Evolutionary conservation across 35 echinoderm and acorn worm genomes (phyloP).

Genomic region (Ptychodera flava): DNA sequence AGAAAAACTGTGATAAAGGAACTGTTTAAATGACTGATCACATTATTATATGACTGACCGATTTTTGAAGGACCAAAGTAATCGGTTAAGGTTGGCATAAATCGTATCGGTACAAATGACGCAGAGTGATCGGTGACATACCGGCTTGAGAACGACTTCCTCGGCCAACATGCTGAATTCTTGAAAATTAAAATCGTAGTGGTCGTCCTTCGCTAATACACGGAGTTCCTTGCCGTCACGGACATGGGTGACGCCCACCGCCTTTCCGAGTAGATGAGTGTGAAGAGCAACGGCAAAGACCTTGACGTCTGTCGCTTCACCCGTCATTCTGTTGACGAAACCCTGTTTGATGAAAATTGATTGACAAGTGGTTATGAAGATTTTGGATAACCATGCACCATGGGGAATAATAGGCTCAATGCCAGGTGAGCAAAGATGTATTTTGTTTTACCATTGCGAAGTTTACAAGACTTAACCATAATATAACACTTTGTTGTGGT

Average conservation of each 20-base stretch:
- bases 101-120: no score
- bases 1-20: no score
- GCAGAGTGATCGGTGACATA: no score
- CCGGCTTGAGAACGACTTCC: not conserved
- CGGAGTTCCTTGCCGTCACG: not conserved
- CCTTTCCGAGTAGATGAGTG: not conserved
- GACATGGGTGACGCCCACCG: not conserved
- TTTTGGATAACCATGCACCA: not conserved
- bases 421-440: not conserved
- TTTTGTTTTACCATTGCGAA: not conserved
- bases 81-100: no score
- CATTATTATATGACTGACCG: no score
- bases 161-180: not conserved
- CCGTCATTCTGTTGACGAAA: not conserved
- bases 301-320: not conserved
- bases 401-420: not conserved
- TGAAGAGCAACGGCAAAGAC: not conserved
- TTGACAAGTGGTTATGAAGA: not conserved
- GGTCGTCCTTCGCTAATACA: not conserved
- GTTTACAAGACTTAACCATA: not conserved
- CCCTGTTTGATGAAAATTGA: not conserved
- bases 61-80: no score
- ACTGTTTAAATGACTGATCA: no score
- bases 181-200: slow-evolving; percentile 13
- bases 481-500: not conserved